Conservation (phyloP, 2,888 invertebrate genomes). For the Luperina testacea region DNA sequence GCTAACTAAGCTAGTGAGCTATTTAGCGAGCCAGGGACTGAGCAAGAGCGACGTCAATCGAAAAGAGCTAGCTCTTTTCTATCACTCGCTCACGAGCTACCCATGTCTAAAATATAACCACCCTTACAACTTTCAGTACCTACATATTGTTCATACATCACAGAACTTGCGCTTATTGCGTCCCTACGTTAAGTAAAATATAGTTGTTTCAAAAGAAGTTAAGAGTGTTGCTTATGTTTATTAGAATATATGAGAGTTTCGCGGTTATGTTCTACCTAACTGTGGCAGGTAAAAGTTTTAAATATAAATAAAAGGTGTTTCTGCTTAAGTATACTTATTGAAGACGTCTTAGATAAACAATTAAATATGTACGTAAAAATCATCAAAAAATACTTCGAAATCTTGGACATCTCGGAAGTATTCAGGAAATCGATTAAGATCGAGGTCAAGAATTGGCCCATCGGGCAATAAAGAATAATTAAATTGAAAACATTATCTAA, state of each 20-base stretch:
- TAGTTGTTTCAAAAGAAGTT: constrained; percentile 57
- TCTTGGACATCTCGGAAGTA: too few species aligned
- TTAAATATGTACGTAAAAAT: background rate
- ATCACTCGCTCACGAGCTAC: too few species aligned
- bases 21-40: too few species aligned
- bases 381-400: background rate
- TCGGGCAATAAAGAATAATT: background rate
- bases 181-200: constrained; percentile 55
- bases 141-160: constrained; percentile 36
- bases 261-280: constrained; percentile 14
- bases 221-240: constrained; percentile 46
- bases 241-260: constrained; percentile 53
- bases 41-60: too few species aligned
- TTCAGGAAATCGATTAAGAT: background rate
- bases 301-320: constrained; percentile 9
- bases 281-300: constrained; percentile 25
- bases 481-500: too few species aligned
- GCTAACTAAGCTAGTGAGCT: too few species aligned
- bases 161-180: constrained; percentile 47
- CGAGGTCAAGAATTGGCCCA: background rate
- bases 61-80: too few species aligned
- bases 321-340: background rate
- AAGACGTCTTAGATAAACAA: background rate
- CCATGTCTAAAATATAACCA: background rate
- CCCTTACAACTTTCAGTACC: constrained; percentile 11